A percentile compares a stretch with the other conserved stretches of the same genome.
Evolutionary conservation across 2,888 invertebrate species (phyloP).

Genomic region (Muscina levida): DNA sequence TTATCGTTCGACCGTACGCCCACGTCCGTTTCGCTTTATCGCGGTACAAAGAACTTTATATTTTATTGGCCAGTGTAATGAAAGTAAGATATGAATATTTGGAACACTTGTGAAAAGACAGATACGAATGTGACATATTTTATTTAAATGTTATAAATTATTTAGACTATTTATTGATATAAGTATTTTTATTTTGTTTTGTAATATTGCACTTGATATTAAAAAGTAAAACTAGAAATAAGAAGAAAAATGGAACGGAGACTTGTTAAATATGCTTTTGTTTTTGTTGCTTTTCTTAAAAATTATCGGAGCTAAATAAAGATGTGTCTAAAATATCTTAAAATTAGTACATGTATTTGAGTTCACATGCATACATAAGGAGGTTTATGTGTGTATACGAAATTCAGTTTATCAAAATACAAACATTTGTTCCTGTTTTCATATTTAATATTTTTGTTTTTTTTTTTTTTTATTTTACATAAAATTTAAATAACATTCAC

Average conservation of each 20-base stretch:
- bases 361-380: constrained; percentile 41
- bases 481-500: constrained; percentile 39
- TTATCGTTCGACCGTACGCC: no score
- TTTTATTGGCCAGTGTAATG: no score
- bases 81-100: no score
- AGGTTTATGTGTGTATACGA: constrained; percentile 45
- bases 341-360: constrained; percentile 21
- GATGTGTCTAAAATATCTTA: constrained; percentile 53
- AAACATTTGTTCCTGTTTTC: constrained; percentile 27
- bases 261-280: constrained; percentile 42
- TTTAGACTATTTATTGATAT: constrained; percentile 53
- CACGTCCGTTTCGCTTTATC: no score
- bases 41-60: no score
- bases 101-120: no score
- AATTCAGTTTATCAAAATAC: constrained; percentile 60
- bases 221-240: constrained; percentile 50
- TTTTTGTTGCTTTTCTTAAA: constrained; percentile 54
- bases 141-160: constrained; percentile 36
- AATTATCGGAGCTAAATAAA: constrained; percentile 59
- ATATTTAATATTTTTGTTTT: neutral
- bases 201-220: constrained; percentile 61
- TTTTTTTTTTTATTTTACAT: neutral
- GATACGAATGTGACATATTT: neutral
- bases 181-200: constrained; percentile 49
- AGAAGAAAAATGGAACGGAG: constrained; percentile 65